Evolutionary conservation across 2,888 invertebrate genomes (phyloP), one percentile per base, ranked within the genome.

Genomic region (Anticlea derivata): DNA sequence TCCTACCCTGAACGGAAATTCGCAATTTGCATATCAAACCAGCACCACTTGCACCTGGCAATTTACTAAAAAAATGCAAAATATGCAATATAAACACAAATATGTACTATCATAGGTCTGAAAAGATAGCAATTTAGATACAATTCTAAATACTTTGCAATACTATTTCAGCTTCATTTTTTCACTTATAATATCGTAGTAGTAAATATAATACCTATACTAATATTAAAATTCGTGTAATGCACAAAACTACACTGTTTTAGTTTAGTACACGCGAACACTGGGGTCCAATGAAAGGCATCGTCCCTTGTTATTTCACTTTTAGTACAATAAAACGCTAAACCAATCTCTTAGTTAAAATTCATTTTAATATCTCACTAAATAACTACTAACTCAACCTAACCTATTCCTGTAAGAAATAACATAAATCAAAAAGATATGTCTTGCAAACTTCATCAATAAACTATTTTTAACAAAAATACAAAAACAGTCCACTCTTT

Each of bases 111-210:
- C n/a, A n/a, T n/a, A n/a, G n/a, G 7, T 43, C 12, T n/a, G 22
- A 22, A 20, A 44, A 50, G 44, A 39, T 50, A 50, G 50, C 17
- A 34, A 48, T 44, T 43, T 47, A 43, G 47, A 27, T 47, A 44
- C 31, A 13, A 50, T 34, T 33, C 27, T 31, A 7, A 47, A 43
- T 43, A 38, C 20, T 29, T 48, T 44, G 52, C 52, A 47, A 52
- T 52, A 52, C 12, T 38, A 23, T n/a, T 33, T 38, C 34, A 48
- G 44, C 44, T 53, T 53, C 48, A 53, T 48, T n/a, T n/a, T n/a
- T 33, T 38, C 27, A 23, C 27, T 6, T 30, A 38, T 20, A 27
- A 35, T 37, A 24, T 12, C 5, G 7, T 48, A 39, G 11, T 37
- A 7, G 2, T 43, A 13, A 27, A 23, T 52, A 22, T 33, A 23